These are phyloP conservation scores for Cloeon dipterum DNA, from an alignment of 2,888 invertebrate species.

Conservation along the genomic window DNA sequence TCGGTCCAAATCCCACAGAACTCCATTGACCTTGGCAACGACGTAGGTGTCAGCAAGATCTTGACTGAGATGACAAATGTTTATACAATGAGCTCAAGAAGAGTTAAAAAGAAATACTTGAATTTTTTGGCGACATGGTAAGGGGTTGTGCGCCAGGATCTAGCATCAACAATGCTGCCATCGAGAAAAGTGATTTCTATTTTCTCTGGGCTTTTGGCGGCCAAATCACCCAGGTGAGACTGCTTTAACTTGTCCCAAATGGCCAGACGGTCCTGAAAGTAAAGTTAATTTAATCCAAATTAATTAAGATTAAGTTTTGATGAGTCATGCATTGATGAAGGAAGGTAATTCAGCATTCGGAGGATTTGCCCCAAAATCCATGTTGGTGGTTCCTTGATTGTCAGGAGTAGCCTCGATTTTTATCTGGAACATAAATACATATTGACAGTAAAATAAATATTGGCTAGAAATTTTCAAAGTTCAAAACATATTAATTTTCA, in stretches of 20 bases:
- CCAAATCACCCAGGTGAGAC: constrained; percentile 54
- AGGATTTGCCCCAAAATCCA: not conserved
- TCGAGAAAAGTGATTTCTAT: constrained; percentile 85
- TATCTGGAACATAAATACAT: constrained; percentile 1
- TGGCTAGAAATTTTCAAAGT: too few species aligned
- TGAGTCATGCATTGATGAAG: constrained; percentile 2
- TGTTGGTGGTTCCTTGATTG: not conserved
- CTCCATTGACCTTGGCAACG: constrained; percentile 81
- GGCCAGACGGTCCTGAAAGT: constrained; percentile 42
- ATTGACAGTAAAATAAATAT: too few species aligned
- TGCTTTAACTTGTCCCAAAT: constrained; percentile 79
- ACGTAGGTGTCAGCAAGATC: constrained; percentile 85
- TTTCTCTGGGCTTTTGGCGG: constrained; percentile 41
- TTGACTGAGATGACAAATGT: constrained; percentile 34
- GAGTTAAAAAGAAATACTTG: constrained; percentile 27
- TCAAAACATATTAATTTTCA: too few species aligned
- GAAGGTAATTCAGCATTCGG: not conserved
- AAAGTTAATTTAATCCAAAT: constrained; percentile 1
- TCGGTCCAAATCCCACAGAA: constrained; percentile 89
- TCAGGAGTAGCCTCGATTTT: not conserved
- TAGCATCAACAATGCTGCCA: constrained; percentile 68
- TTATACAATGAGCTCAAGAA: not conserved
- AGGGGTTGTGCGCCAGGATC: constrained; percentile 82
- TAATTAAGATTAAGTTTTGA: constrained; percentile 1
- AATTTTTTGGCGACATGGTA: constrained; percentile 80